Base-by-base conservation (phyloP, 1,140 invertebrate genomes). In the Drosophila nasuta region DNA sequence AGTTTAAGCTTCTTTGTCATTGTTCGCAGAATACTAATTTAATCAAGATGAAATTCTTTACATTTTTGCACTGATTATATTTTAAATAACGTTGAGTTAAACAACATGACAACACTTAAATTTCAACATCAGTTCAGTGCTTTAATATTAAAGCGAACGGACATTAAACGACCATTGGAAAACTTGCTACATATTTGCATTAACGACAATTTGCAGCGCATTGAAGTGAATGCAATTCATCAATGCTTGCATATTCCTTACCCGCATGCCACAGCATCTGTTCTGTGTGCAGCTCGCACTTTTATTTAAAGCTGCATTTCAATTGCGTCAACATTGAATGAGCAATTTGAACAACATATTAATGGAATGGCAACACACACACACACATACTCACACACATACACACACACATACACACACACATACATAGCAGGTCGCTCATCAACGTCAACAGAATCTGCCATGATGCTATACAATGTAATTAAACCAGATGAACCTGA, bases 401-500 rank as follows among this genome's bases (percentile, higher is more conserved):
- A n/a, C n/a, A n/a, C n/a, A n/a, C n/a, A n/a, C n/a, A 59, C 43
- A 59, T 64, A 65, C 51, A 59, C 43, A 59, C 69, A 64, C 51
- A 25, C 20, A 25, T 0, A 25, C 20, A 56, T 8, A 65, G 62
- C 11, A 51, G 35, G 51, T 28, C 5, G 20, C 28, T 30, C 35
- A 68, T 49, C 15, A 8, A 3, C 5, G 13, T 43, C 46, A 38
- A 41, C 49, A 60, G 49, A 38, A 41, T 58, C n/a, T 56, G 11
- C 77, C 69, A 85, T 78, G 67, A 52, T 65, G 46, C 81, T 79
- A 45, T 56, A 76, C 82, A 79, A 81, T 76, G 80, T 89, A 88
- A 76, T 76, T 76, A 76, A 74, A 54, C 30, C 62, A 11, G 25
- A 25, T 13, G 30, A 68, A 45, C 15, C 68, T 54, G 67, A 59